Evolutionary conservation across 2,113 vertebrate species (phyloP).

Genomic region (Morone chrysops): DNA sequence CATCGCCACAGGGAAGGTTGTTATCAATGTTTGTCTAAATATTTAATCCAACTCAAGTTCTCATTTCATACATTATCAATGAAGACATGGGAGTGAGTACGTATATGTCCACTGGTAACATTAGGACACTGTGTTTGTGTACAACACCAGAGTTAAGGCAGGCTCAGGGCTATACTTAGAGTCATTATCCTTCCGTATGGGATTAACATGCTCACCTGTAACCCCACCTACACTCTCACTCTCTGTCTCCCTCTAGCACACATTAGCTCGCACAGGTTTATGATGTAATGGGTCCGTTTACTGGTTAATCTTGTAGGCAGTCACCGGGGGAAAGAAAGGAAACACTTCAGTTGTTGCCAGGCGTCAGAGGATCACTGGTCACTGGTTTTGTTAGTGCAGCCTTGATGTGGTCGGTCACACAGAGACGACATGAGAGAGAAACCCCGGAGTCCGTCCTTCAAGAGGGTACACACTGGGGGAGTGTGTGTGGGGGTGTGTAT

Average conservation of each 20-base stretch:
- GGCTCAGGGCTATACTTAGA: constrained; percentile 71
- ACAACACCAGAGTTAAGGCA: constrained; percentile 10
- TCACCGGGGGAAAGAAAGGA: background rate
- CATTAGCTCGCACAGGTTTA: background rate
- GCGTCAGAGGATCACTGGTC: background rate
- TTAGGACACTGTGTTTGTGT: background rate
- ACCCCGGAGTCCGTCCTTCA: constrained; percentile 43
- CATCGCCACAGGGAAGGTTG: constrained; percentile 60
- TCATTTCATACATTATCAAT: constrained; percentile 58
- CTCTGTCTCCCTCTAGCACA: background rate
- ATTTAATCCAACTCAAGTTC: constrained; percentile 64
- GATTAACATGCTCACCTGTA: constrained; percentile 73
- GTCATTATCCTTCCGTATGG: constrained; percentile 65
- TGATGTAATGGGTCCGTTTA: constrained; percentile 51
- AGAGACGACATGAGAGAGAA: constrained; percentile 60
- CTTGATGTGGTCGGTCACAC: constrained; percentile 7
- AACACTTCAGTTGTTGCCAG: constrained; percentile 1
- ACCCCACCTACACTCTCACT: constrained; percentile 2
- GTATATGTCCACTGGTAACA: background rate
- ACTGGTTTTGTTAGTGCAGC: background rate
- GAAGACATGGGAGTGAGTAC: background rate
- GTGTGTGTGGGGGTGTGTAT: constrained; percentile 1
- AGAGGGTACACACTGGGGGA: constrained; percentile 46
- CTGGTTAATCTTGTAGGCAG: constrained; percentile 51
- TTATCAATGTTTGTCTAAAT: constrained; percentile 69